Evolutionary conservation across 2,797 vertebrate species (phyloP), one percentile per base, ranked within the genome.

Genomic region (Silurus lanzhouensis): DNA sequence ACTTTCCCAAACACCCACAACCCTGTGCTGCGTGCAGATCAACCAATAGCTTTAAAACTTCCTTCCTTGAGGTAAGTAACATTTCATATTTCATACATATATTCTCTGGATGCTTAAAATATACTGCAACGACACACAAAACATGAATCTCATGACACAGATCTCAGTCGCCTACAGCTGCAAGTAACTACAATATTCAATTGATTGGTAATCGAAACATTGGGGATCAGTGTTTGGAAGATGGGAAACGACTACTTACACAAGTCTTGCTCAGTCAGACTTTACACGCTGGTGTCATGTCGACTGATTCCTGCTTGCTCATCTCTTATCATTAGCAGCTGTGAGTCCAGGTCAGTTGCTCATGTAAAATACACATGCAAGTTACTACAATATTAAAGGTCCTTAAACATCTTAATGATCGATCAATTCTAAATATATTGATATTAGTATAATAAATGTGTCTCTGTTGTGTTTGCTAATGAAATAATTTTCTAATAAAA

Each of bases 11-110:
- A 94, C 94, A 57, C 93, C 94, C 0, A 94, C 87, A 94, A 94
- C 89, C 94, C 95, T 0, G 95, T 95, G 0, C 94, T 22, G 95
- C 95, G 95, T 95, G 81, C 95, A 96, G 91, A 95, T 95, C 22
- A 96, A 96, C 87, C 95, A 95, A 95, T 71, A 96, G n/a, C n/a
- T n/a, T n/a, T n/a, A 96, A 85, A 96, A 96, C 91, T 96, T 95
- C 88, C 8, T 88, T 88, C 38, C 83, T 88, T 80, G 88, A 88
- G 75, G 88, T 88, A 82, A 79, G 68, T 61, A 31, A 27, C 4
- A 22, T 61, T 70, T 68, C 7, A 55, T n/a, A 22, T 61, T 70
- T 77, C 7, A 55, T n/a, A 60, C 6, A 5, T 81, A 19, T 27
- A 8, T 55, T 22, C 46, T 13, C 70, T 52, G 20, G 20, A 72